Evolutionary conservation across 2,113 vertebrate genomes (phyloP).

Genomic region (Tupaia tana): DNA sequence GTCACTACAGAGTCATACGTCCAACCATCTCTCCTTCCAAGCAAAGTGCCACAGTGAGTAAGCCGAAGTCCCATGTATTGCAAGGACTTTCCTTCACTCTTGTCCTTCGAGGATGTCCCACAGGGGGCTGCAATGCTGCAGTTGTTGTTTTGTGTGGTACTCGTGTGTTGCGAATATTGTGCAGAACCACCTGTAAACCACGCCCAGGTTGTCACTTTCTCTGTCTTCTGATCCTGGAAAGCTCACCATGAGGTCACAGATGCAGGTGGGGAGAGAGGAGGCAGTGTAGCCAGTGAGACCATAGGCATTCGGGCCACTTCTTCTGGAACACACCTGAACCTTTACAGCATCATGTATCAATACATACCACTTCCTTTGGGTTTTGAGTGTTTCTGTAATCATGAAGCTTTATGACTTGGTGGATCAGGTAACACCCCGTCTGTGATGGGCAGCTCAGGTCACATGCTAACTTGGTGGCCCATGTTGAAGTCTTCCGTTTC

Average conservation of each 20-base stretch:
- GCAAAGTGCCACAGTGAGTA: neutral
- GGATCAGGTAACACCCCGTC: neutral
- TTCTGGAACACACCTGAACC: neutral
- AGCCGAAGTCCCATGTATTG: neutral
- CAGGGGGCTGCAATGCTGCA: neutral
- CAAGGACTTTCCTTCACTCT: neutral
- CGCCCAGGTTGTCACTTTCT: neutral
- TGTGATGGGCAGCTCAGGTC: neutral
- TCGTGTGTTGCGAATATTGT: neutral
- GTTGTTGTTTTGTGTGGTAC: neutral
- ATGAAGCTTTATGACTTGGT: neutral
- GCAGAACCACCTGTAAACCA: neutral
- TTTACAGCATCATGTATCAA: no score
- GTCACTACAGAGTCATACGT: neutral
- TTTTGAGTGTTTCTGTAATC: neutral
- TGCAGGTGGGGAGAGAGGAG: neutral
- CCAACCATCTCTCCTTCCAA: neutral
- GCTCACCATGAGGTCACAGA: neutral
- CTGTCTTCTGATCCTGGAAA: neutral
- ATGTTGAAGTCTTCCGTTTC: neutral
- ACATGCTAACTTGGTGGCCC: neutral
- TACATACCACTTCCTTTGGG: neutral
- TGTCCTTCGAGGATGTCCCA: neutral
- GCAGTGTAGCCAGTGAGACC: neutral
- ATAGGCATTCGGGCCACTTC: neutral